phyloP scores from a whole-genome alignment of 2,888 invertebrate genomes.

The Folsomia candida region DNA sequence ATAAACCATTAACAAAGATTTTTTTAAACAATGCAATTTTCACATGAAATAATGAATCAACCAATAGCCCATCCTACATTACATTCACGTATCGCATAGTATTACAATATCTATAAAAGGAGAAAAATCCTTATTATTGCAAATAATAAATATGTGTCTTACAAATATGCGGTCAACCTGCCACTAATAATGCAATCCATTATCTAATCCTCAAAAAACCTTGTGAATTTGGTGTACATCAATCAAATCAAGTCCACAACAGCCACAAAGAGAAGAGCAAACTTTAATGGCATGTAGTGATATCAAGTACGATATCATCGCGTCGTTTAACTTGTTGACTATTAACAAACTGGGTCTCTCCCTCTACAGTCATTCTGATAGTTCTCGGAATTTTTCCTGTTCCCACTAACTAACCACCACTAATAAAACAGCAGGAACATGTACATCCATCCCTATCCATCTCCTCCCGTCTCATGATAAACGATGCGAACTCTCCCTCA shows the following conservation, averaged over 20 bases:
- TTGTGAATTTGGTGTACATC: not conserved
- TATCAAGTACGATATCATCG: too few relatives aligned
- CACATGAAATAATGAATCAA: not conserved
- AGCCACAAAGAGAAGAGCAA: too few relatives aligned
- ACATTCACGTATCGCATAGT: too few relatives aligned
- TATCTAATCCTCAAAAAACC: not conserved
- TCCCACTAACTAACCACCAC: not conserved
- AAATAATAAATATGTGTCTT: too few relatives aligned
- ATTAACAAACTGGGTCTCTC: not conserved
- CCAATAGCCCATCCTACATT: not conserved
- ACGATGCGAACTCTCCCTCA: not conserved
- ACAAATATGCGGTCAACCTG: too few relatives aligned
- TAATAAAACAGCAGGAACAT: not conserved
- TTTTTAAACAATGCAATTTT: too few relatives aligned
- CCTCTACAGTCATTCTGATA: not conserved
- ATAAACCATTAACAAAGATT: not conserved
- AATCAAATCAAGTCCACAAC: not conserved
- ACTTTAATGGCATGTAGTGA: too few relatives aligned
- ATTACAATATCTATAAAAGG: too few relatives aligned
- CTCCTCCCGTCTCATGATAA: not conserved
- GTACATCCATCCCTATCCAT: not conserved
- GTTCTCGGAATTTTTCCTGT: not conserved
- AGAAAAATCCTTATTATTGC: too few relatives aligned
- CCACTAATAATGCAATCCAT: not conserved
- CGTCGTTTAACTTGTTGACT: too few relatives aligned